A percentile compares a stretch with the other conserved stretches of the same genome.
Evolutionary conservation across 2,113 vertebrate genomes (phyloP).

Genomic region (Sporophila hypoxantha): DNA sequence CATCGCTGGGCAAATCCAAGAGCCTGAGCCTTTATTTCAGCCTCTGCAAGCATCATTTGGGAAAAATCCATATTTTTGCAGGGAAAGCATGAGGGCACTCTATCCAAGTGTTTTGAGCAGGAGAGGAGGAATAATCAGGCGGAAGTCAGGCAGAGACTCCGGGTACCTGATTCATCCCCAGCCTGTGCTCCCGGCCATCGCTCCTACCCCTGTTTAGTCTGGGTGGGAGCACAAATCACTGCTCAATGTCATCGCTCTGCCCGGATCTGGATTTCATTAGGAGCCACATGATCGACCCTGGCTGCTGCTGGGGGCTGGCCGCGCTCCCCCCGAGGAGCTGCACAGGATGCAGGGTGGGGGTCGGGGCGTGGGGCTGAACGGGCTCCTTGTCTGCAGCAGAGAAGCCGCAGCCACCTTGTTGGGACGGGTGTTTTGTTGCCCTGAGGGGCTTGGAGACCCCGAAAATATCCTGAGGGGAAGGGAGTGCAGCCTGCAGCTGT

Average conservation of each 20-base stretch:
- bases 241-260: conserved; percentile 31
- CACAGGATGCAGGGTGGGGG: conserved; percentile 60
- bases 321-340: conserved; percentile 26
- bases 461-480: background rate
- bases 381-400: conserved; percentile 57
- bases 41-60: background rate
- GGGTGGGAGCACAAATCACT: conserved; percentile 39
- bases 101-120: background rate
- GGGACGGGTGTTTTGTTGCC: background rate
- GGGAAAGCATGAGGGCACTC: accelerated
- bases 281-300: conserved; percentile 60
- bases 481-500: background rate
- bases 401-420: conserved; percentile 24
- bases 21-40: background rate
- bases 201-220: conserved; percentile 54
- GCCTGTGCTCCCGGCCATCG: background rate
- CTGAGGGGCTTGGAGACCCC: background rate
- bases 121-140: background rate
- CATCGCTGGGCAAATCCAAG: background rate
- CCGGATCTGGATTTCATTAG: conserved; percentile 71
- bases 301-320: conserved; percentile 27
- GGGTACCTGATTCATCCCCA: background rate
- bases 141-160: background rate
- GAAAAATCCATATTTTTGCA: background rate
- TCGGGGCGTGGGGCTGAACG: conserved; percentile 58